Conservation (phyloP, 1,140 invertebrate species). For the Camponotus pennsylvanicus region DNA sequence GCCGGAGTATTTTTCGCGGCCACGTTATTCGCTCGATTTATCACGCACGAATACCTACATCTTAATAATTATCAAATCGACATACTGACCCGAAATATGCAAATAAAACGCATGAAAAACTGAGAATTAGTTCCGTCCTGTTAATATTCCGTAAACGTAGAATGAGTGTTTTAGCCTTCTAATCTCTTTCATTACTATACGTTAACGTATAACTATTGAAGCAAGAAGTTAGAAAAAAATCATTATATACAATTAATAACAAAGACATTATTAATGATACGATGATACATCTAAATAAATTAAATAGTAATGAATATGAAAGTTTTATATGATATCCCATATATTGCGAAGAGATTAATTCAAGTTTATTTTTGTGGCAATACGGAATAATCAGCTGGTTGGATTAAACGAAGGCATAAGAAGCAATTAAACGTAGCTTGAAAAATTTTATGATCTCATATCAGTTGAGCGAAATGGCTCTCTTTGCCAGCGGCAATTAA, state of each 20-base stretch:
- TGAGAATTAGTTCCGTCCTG: slow-evolving; percentile 39
- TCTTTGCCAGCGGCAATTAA: slow-evolving; percentile 32
- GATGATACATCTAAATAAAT: not conserved
- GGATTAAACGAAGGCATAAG: slow-evolving; percentile 12
- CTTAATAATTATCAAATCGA: not conserved
- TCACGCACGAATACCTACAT: not conserved
- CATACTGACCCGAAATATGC: slow-evolving; percentile 25
- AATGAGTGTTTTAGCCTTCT: not conserved
- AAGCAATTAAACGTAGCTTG: slow-evolving; percentile 11
- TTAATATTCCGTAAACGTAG: not conserved
- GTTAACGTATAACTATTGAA: not conserved
- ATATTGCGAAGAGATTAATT: not conserved
- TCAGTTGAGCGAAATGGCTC: not conserved
- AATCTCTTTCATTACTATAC: not conserved
- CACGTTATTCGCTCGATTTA: not conserved
- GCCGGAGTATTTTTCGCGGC: not conserved
- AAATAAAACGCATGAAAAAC: slow-evolving; percentile 15
- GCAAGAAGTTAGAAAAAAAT: not conserved
- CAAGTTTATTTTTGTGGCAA: not conserved
- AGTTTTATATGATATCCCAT: not conserved
- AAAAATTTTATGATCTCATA: slow-evolving; percentile 22
- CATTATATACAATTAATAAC: not conserved
- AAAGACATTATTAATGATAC: not conserved
- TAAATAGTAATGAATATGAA: not conserved
- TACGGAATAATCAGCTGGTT: slow-evolving; percentile 22